These are phyloP conservation scores for Nannospalax galili DNA, from an alignment of 2,113 vertebrate species.

Conservation along the genomic window DNA sequence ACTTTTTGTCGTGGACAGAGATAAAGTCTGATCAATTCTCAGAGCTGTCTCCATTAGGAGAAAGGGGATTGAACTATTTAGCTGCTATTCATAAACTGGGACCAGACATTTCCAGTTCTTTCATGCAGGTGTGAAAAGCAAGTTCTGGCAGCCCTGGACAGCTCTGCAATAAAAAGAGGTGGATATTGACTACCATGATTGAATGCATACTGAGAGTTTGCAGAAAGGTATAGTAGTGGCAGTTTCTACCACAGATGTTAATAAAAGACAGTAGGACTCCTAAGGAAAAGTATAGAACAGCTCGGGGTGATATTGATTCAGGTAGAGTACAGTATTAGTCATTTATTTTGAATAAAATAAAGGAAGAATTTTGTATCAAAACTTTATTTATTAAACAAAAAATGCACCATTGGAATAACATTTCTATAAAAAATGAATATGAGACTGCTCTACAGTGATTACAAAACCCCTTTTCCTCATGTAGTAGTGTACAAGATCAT, in stretches of 20 bases:
- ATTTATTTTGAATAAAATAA: background rate
- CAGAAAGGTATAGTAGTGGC: background rate
- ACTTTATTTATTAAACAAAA: slow-evolving; percentile 98
- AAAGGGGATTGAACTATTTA: background rate
- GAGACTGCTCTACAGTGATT: slow-evolving; percentile 96
- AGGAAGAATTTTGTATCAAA: slow-evolving; percentile 92
- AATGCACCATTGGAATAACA: slow-evolving; percentile 96
- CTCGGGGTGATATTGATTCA: accelerated
- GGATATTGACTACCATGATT: background rate
- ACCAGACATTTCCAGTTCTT: background rate
- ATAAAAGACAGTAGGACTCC: background rate
- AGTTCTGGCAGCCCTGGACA: background rate
- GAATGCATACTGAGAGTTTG: background rate
- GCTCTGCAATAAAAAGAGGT: background rate
- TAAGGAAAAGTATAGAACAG: background rate
- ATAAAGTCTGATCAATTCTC: background rate
- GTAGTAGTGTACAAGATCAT: slow-evolving; percentile 93
- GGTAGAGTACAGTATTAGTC: background rate
- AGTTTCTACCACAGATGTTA: background rate
- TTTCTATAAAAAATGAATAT: slow-evolving; percentile 97
- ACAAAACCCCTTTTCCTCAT: slow-evolving; percentile 91
- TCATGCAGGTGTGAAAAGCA: background rate
- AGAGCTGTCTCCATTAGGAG: background rate
- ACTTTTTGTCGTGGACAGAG: background rate
- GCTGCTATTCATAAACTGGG: background rate